phyloP scores from a whole-genome alignment of 2,888 invertebrate species.

The Caradrina kadenii region DNA sequence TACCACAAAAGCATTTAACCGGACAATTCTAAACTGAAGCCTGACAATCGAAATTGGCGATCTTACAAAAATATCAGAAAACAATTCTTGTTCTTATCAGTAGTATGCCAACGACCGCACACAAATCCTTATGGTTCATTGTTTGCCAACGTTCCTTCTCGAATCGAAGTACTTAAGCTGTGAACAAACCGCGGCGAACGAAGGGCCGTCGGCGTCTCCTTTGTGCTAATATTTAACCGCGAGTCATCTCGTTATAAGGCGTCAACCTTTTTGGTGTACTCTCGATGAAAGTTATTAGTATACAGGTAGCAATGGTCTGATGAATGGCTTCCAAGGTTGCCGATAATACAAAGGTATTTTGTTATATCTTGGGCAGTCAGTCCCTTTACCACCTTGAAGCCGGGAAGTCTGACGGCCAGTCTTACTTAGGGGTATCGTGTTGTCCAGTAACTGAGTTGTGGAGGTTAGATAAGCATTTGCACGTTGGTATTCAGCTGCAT shows the following conservation, averaged over 20 bases:
- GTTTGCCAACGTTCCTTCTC: conserved; percentile 63
- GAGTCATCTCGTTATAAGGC: conserved; percentile 76
- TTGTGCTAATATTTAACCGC: conserved; percentile 76
- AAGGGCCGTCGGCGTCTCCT: conserved; percentile 51
- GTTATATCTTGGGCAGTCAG: neutral
- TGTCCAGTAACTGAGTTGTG: no score
- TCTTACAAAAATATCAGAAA: conserved; percentile 22
- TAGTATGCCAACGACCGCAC: conserved; percentile 59
- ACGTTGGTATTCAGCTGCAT: no score
- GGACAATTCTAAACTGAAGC: conserved; percentile 2
- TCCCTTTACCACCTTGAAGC: neutral
- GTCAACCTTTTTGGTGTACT: conserved; percentile 69
- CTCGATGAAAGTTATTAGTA: neutral
- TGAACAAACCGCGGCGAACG: conserved; percentile 56
- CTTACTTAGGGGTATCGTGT: no score
- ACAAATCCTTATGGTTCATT: conserved; percentile 52
- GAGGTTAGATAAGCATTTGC: no score
- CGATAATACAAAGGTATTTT: no score
- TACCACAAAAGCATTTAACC: neutral
- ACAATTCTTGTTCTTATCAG: conserved; percentile 37
- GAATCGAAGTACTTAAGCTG: conserved; percentile 62
- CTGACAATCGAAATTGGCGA: conserved; percentile 7
- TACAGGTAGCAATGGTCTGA: neutral
- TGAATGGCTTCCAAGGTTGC: no score
- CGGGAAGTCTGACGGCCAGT: no score